Percentiles rank a stretch among this genome's conserved stretches.
phyloP scores from a whole-genome alignment of 53 echinoderm and acorn worm species.

The Holothuria scabra region DNA sequence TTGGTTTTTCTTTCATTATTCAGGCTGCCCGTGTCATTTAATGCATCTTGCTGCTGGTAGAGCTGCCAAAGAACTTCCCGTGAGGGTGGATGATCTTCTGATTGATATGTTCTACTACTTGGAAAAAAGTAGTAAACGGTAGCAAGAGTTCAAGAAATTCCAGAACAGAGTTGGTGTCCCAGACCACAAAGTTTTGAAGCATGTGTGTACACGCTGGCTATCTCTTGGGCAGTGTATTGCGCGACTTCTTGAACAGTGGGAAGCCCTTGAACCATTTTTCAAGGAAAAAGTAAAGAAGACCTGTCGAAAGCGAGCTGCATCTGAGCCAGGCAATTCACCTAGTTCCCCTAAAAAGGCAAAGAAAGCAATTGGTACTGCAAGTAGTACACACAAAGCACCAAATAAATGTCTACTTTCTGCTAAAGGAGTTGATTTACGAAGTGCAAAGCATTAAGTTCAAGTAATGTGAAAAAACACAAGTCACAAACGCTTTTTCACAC shows the following conservation, averaged over 20 bases:
- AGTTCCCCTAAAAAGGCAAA: no score
- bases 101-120: no score
- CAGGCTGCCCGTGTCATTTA: background rate
- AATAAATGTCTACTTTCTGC: no score
- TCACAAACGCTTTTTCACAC: no score
- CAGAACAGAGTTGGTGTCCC: background rate
- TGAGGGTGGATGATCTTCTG: constrained; percentile 5
- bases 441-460: background rate
- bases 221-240: constrained; percentile 29
- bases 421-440: no score
- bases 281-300: constrained; percentile 32
- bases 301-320: background rate
- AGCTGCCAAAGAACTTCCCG: constrained; percentile 1
- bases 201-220: constrained; percentile 50
- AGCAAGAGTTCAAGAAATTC: background rate
- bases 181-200: constrained; percentile 29
- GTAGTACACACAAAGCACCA: no score
- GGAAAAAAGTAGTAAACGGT: background rate
- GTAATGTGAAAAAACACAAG: background rate
- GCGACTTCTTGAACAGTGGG: constrained; percentile 58
- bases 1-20: no score
- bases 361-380: no score
- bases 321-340: background rate
- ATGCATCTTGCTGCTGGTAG: constrained; percentile 26
- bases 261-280: constrained; percentile 36